Conservation (phyloP, 2,888 invertebrate species). For the Orthosia gothica region DNA sequence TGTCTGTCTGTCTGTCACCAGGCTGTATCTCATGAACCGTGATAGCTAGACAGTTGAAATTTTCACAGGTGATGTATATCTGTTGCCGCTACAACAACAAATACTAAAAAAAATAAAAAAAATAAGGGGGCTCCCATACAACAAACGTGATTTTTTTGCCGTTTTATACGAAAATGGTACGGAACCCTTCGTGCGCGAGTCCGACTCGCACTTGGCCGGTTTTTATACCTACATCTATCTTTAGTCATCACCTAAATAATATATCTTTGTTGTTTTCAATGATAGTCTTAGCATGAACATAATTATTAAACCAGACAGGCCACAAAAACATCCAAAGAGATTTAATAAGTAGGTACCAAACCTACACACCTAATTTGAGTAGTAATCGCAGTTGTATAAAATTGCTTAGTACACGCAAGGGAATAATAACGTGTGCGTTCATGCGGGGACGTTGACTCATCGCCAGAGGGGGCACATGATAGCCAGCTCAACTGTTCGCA, state of each 20-base stretch:
- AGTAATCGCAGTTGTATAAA: conserved; percentile 61
- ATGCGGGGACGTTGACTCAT: conserved; percentile 74
- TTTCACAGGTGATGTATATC: too few relatives aligned
- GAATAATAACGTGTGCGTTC: conserved; percentile 69
- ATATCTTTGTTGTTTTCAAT: not conserved
- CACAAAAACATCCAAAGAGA: conserved; percentile 21
- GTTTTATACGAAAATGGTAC: too few relatives aligned
- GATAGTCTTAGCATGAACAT: not conserved
- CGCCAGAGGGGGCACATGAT: conserved; percentile 61
- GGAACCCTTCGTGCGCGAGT: too few relatives aligned
- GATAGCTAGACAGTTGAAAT: too few relatives aligned
- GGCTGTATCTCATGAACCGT: too few relatives aligned
- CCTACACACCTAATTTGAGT: conserved; percentile 17
- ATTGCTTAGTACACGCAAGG: conserved; percentile 75
- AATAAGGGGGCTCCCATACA: too few relatives aligned
- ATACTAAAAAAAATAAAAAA: too few relatives aligned
- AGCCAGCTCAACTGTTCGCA: conserved; percentile 45
- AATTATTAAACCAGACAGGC: not conserved
- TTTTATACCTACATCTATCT: too few relatives aligned
- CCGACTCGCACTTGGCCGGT: too few relatives aligned
- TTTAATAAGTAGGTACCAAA: conserved; percentile 11
- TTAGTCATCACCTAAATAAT: not conserved
- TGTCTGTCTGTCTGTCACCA: too few relatives aligned
- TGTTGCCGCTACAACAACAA: too few relatives aligned
- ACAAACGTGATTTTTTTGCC: too few relatives aligned